Base-by-base conservation (phyloP, 2,113 vertebrate species). In the Pelmatolapia mariae region DNA sequence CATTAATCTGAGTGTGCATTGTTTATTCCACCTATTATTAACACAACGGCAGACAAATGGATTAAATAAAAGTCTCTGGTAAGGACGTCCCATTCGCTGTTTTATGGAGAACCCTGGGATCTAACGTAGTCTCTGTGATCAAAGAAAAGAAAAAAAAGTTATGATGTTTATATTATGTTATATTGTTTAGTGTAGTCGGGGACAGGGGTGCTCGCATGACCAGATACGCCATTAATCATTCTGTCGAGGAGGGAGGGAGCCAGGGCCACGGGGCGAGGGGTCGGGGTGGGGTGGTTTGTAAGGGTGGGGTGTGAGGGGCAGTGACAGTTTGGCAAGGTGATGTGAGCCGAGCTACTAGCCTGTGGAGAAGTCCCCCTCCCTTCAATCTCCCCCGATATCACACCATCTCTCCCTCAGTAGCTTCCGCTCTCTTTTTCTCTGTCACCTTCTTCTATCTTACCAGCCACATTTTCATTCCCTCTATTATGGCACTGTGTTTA, bases 251-350 rank as follows among this genome's bases (percentile, higher is more conserved):
- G 68, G 84, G 84, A 79, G 76, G 82, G 76, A 79, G 91, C 84
- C 40, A 10, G 83, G 78, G 82, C 29, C 50, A 81, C n/a, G 47
- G 54, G 45, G 45, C 7, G 22, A 53, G 73, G 86, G 53, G 76
- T 24, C 5, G 11, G 57, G 29, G 29, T 50, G 71, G 68, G 82
- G 18, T 24, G 61, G 80, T 22, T 57, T 40, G 53, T 59, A 68
- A 83, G 54, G 84, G 85, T 84, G 80, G 73, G 26, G 66, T 10
- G 22, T 73, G 61, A 82, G 82, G 93, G 85, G 82, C 88, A 87
- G 84, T 94, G 92, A 90, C 93, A 95, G 94, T 94, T 93, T 93
- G 88, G 91, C 89, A 91, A 94, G 81, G 93, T 93, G 94, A 92
- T 95, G 88, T 80, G 88, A 86, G 91, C 90, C 50, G 89, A 94